These are phyloP conservation scores for Thereva nobilitata DNA, from an alignment of 2,888 invertebrate genomes.

Conservation along the genomic window DNA sequence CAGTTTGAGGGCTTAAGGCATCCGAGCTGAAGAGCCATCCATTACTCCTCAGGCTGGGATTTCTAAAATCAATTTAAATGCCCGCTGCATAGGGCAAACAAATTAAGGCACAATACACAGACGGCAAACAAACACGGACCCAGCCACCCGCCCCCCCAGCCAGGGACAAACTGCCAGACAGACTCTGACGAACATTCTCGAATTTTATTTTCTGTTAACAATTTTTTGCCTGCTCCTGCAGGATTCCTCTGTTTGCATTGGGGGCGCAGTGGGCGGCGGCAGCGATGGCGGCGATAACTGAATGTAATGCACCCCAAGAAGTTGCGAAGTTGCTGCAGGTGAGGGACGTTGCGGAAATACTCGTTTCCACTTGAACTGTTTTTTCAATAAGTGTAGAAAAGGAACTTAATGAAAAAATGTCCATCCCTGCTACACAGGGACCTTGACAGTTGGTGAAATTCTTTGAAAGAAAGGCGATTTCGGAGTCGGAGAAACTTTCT, in stretches of 20 bases:
- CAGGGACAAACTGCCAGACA: no score
- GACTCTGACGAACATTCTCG: constrained; percentile 23
- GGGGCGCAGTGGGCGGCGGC: constrained; percentile 30
- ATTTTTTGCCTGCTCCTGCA: constrained; percentile 22
- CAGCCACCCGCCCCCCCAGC: constrained; percentile 1
- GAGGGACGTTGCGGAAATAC: constrained; percentile 33
- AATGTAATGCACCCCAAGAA: constrained; percentile 26
- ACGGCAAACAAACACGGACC: constrained; percentile 36
- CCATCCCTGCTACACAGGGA: no score
- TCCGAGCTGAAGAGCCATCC: not conserved
- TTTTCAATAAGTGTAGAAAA: constrained; percentile 41
- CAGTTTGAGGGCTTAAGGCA: not conserved
- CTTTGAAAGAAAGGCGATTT: no score
- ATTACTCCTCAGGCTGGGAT: constrained; percentile 1
- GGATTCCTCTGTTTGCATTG: constrained; percentile 23
- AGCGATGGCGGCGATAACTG: constrained; percentile 32
- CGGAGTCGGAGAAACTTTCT: no score
- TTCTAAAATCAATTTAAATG: constrained; percentile 39
- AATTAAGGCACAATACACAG: constrained; percentile 39
- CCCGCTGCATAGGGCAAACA: constrained; percentile 39
- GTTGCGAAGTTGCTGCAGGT: no score
- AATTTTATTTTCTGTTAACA: constrained; percentile 38
- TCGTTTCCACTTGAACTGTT: constrained; percentile 41
- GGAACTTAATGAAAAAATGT: constrained; percentile 40
- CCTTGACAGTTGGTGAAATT: no score